phyloP scores from a whole-genome alignment of 2,888 invertebrate genomes.

The Ennomos quercinarius region DNA sequence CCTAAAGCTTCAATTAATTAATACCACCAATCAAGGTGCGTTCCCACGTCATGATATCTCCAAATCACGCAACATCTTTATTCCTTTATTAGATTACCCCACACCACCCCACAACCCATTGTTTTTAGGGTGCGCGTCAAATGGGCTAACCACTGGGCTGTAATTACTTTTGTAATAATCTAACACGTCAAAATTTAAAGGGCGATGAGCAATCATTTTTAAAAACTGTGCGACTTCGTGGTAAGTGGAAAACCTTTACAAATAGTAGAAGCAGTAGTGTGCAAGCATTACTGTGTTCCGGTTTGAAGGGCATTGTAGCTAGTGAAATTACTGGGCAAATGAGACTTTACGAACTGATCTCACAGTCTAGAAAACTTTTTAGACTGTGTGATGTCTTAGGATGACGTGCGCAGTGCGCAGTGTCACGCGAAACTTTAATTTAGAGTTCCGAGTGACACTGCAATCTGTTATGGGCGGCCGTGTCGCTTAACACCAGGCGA shows the following conservation, averaged over 20 bases:
- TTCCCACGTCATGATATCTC: constrained; percentile 75
- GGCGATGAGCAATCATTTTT: constrained; percentile 35
- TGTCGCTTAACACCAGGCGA: too few species aligned
- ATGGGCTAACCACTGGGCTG: constrained; percentile 63
- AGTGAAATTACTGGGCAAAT: too few species aligned
- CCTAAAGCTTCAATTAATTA: constrained; percentile 78
- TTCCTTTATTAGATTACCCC: constrained; percentile 75
- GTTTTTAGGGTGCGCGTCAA: constrained; percentile 83
- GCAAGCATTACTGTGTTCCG: too few species aligned
- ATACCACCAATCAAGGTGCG: constrained; percentile 77
- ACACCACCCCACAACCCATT: constrained; percentile 62
- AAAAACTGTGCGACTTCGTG: constrained; percentile 10
- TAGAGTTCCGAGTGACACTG: too few species aligned
- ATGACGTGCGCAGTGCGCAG: too few species aligned
- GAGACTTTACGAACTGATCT: too few species aligned
- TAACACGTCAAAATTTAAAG: constrained; percentile 43
- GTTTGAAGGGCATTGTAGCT: too few species aligned
- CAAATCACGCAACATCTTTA: constrained; percentile 85
- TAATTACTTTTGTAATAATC: constrained; percentile 65
- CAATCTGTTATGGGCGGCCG: too few species aligned
- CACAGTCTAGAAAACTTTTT: too few species aligned
- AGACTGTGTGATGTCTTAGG: too few species aligned
- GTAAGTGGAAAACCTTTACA: background rate
- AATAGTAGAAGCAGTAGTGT: too few species aligned
- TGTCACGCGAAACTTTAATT: too few species aligned